Evolutionary conservation across 2,888 invertebrate genomes (phyloP).

Genomic region (Erpobdella octoculata): DNA sequence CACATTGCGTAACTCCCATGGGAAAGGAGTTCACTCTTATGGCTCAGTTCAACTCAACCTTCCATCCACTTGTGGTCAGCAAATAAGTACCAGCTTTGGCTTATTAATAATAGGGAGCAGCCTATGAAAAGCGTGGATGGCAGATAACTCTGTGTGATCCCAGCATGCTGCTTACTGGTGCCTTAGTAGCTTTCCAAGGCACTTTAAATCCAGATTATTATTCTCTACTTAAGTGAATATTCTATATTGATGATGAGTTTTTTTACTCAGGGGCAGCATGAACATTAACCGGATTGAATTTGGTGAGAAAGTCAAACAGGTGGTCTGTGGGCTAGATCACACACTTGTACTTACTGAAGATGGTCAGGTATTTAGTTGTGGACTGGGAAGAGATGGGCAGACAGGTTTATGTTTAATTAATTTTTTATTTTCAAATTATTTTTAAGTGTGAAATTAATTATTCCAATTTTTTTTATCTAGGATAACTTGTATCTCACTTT

Average conservation of each 20-base stretch:
- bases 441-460: background rate
- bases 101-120: too few relatives aligned
- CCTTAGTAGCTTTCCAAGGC: background rate
- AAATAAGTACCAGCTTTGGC: too few relatives aligned
- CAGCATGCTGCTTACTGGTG: background rate
- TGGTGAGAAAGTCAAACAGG: slow-evolving; percentile 39
- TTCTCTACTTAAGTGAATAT: background rate
- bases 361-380: slow-evolving; percentile 78
- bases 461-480: too few relatives aligned
- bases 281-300: slow-evolving; percentile 32
- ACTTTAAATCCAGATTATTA: background rate
- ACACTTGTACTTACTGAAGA: slow-evolving; percentile 70
- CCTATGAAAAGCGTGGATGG: too few relatives aligned
- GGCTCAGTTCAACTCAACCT: too few relatives aligned
- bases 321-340: slow-evolving; percentile 86
- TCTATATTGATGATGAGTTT: background rate
- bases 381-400: slow-evolving; percentile 91
- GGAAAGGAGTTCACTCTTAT: too few relatives aligned
- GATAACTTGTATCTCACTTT: too few relatives aligned
- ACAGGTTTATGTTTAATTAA: slow-evolving; percentile 57
- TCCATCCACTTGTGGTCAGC: too few relatives aligned
- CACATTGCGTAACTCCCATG: too few relatives aligned
- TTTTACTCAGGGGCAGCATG: slow-evolving; percentile 33
- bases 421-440: background rate
- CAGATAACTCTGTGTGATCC: too few relatives aligned